Conservation (phyloP, 2,888 invertebrate genomes). For the Heteromyza rotundicornis region DNA sequence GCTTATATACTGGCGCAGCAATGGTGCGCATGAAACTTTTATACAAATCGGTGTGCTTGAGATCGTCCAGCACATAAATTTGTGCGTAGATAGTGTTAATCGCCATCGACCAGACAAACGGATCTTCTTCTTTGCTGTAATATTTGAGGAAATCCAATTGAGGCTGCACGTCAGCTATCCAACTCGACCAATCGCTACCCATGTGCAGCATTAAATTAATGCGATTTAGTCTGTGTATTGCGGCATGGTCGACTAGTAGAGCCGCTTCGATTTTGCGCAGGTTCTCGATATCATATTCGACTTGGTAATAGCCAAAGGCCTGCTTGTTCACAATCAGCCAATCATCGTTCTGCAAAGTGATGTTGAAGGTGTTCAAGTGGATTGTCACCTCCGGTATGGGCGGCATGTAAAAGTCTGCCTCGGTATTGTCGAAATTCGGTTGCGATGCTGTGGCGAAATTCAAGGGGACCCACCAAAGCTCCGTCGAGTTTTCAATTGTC, state of each 20-base stretch:
- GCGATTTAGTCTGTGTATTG: not conserved
- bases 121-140: constrained; percentile 69
- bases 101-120: constrained; percentile 69
- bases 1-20: constrained; percentile 38
- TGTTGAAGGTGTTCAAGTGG: constrained; percentile 20
- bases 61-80: constrained; percentile 42
- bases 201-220: not conserved
- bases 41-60: constrained; percentile 45
- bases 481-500: not conserved
- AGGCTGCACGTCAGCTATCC: constrained; percentile 68
- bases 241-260: constrained; percentile 66
- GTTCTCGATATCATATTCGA: constrained; percentile 71
- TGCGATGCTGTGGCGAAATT: constrained; percentile 31
- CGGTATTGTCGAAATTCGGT: constrained; percentile 27
- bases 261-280: constrained; percentile 69
- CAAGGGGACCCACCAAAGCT: constrained; percentile 37
- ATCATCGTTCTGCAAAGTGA: constrained; percentile 24
- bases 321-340: constrained; percentile 41
- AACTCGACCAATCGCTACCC: constrained; percentile 49
- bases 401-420: constrained; percentile 29
- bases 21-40: constrained; percentile 47
- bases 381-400: constrained; percentile 23
- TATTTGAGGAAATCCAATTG: constrained; percentile 67
- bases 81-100: too few relatives aligned
- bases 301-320: constrained; percentile 63